Evolutionary conservation across 2,113 vertebrate genomes (phyloP), one percentile per base, ranked within the genome.

Genomic region (cat (Felis catus)): DNA sequence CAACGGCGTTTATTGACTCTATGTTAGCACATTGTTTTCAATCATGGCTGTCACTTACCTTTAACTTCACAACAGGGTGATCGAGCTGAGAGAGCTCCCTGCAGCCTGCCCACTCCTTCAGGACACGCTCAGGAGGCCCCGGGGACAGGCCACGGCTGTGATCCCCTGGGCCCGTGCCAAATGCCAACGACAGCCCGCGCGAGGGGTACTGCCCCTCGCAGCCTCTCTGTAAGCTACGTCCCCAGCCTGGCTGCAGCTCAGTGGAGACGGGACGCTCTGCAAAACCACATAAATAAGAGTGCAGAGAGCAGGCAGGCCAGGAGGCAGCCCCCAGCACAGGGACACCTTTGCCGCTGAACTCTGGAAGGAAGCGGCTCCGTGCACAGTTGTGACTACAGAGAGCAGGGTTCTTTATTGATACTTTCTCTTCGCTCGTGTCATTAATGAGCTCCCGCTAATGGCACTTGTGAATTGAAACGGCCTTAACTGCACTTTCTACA

Each of bases 341-440:
- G 23, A 95, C 71, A 13, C 19, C 15, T 51, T 85, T 78, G n/a
- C 36, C 13, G 53, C 53, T 78, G 31, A 93, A 66, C n/a, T 48
- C 84, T 58, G 16, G 18, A 29, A 87, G 70, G 29, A 95, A 29
- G 48, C 31, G 4, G 65, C 85, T 68, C 81, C 14, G 33, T 48
- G 33, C 73, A 74, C 21, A 86, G 41, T 63, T 92, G 73, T 94
- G 96, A 96, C 97, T 95, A 97, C 90, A 92, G 92, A 91, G 4
- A 79, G 48, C 31, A 51, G 14, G 51, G 84, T 45, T 73, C 71
- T 91, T 96, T 97, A 92, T 98, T 97, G 96, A 98, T 92, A 95
- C 61, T 93, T 96, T 93, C 48, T 82, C 53, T 83, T 92, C 16
- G 0, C 51, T 89, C 73, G 2, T 65, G 36, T 48, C 78, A 93